phyloP scores from a whole-genome alignment of 2,797 vertebrate species.

The Antennarius maculatus region DNA sequence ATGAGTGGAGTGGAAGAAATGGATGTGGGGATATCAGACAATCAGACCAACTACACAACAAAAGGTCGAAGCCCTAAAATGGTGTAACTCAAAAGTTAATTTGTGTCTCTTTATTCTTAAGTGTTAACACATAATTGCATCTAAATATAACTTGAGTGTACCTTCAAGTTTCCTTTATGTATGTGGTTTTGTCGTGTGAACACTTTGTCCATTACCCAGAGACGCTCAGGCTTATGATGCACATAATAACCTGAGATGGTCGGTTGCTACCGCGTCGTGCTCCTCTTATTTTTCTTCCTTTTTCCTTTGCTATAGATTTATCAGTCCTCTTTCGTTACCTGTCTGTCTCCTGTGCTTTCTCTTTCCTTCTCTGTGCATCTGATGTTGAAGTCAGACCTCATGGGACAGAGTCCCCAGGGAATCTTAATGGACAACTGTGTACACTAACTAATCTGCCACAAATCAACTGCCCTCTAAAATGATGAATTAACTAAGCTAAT shows the following conservation, averaged over 20 bases:
- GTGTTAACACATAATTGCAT: slow-evolving; percentile 2
- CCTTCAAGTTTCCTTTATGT: too few species aligned
- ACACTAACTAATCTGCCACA: slow-evolving; percentile 81
- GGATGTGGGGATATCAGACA: too few species aligned
- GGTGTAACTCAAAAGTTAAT: too few species aligned
- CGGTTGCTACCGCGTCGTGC: neutral
- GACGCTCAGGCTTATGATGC: too few species aligned
- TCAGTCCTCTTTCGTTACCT: neutral
- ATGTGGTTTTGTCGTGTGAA: too few species aligned
- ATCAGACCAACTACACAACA: too few species aligned
- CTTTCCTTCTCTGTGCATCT: slow-evolving; percentile 25
- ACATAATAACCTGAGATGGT: too few species aligned
- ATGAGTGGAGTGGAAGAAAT: too few species aligned
- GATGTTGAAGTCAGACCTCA: slow-evolving; percentile 36
- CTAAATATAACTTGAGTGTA: too few species aligned
- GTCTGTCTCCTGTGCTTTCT: slow-evolving; percentile 13
- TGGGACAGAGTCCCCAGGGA: slow-evolving; percentile 65
- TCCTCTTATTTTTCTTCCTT: slow-evolving; percentile 2
- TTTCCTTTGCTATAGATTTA: neutral
- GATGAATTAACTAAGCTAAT: slow-evolving; percentile 82
- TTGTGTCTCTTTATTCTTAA: neutral
- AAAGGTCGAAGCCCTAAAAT: too few species aligned
- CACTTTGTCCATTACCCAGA: too few species aligned
- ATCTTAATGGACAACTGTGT: slow-evolving; percentile 81
- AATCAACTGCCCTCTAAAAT: slow-evolving; percentile 81